Evolutionary conservation across 2,888 invertebrate species (phyloP), one percentile per base, ranked within the genome.

Genomic region (Pristionchus japonicus): DNA sequence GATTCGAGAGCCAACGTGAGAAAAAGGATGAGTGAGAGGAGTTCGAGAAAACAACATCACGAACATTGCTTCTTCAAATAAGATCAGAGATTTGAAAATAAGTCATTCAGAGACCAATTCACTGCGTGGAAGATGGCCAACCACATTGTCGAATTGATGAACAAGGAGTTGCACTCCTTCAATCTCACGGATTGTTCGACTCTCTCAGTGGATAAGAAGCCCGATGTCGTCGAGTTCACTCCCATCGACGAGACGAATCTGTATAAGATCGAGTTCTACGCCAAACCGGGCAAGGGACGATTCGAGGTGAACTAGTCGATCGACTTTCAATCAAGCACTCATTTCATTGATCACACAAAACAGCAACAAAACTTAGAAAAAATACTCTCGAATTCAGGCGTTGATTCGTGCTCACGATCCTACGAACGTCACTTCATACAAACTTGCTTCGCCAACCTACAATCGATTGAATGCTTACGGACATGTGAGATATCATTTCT

Each of bases 381-480:
- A n/a, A n/a, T n/a, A n/a, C n/a, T n/a, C n/a, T n/a, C 34, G 4
- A 17, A 17, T 84, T 20, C 31, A 86, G 86, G 43, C 47, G 20
- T n/a, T 86, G 43, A n/a, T 86, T 27, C 64, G 70, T 17, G 40
- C 85, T 17, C 64, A 40, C 15, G 31, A 40, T 15, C 61, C 64
- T 27, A 23, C 57, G 40, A 31, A 61, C 23, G n/a, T 49, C 40
- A 47, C 85, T 27, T 40, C 85, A 11, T 85, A 64, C 85, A 40
- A 34, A 0, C 85, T 85, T 40, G 85, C 85, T n/a, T 57, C 85
- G 61, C 85, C 85, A n/a, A 27, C 61, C 64, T 85, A 64, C 40
- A 85, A 85, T 85, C 57, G 85, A 64, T 31, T 85, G 43, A 85
- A 85, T 64, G 61, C 85, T n/a, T 85, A 85, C 27, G 85, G 85